Base-by-base conservation (phyloP, 2,113 vertebrate genomes). In the Coreoperca whiteheadi region DNA sequence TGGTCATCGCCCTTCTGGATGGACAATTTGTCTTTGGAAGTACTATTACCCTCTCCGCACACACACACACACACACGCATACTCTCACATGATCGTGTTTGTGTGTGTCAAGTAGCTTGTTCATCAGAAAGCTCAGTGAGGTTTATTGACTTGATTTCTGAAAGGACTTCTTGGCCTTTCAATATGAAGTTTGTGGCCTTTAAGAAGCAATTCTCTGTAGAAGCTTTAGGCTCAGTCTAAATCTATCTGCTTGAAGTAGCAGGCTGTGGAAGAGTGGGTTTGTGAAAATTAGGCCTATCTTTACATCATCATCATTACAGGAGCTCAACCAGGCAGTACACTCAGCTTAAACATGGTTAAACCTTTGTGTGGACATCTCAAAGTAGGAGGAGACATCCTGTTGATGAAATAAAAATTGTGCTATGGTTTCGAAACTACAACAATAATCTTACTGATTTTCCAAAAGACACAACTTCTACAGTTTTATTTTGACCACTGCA, bases 111-210 rank as follows among this genome's bases (percentile, higher is more conserved):
- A 74, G 41, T 68, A 69, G 39, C 69, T 83, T 69, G 59, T 81
- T 86, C 20, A 28, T 88, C 84, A 74, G 60, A 81, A 85, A 77
- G 51, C 65, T 60, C 51, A 4, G 63, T 74, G 41, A 74, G 74
- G 63, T 85, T 86, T 90, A 89, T 89, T 79, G 84, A 91, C 76
- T 84, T 78, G 66, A 86, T 85, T 87, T 91, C 77, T 71, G 77
- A 81, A 48, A 85, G 76, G 79, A 74, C 74, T 39, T 81, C 59
- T 85, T 90, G 89, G 76, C 84, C 88, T 90, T 93, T 93, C 86
- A 63, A 87, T 63, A 79, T 82, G 86, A 88, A 87, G 86, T 92
- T 87, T 72, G 75, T 76, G 83, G 87, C 88, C 88, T 93, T 89
- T 87, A 82, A 78, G 75, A 79, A 84, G 76, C 70, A 70, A 79